Conservation (phyloP, 2,888 invertebrate species). For the Coelopa pilipes region DNA sequence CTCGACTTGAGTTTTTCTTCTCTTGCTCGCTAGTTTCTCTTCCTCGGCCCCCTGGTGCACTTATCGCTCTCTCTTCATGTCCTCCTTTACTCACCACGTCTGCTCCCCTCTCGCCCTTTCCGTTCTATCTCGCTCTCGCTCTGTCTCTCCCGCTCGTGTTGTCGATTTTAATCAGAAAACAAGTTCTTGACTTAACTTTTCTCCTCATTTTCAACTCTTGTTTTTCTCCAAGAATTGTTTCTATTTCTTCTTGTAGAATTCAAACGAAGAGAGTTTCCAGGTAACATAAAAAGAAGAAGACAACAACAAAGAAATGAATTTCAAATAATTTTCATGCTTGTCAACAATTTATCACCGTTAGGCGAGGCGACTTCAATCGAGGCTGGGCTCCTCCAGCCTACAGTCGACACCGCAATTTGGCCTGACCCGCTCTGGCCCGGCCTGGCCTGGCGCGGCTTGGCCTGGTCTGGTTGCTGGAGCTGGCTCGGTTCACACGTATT, state of each 20-base stretch:
- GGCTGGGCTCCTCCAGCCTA: not conserved
- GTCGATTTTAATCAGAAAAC: not conserved
- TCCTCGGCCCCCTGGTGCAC: not conserved
- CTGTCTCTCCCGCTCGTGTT: not conserved
- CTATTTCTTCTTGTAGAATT: no score
- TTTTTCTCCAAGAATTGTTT: no score
- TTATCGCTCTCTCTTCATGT: no score
- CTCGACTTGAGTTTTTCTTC: not conserved
- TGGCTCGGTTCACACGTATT: slow-evolving; percentile 17
- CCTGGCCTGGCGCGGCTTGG: not conserved
- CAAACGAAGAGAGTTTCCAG: not conserved
- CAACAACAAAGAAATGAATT: not conserved
- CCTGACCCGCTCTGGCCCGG: not conserved
- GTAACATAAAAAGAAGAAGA: not conserved
- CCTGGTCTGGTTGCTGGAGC: not conserved
- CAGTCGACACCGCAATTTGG: not conserved
- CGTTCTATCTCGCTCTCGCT: not conserved
- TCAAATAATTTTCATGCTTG: slow-evolving; percentile 43
- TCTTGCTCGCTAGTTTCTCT: not conserved
- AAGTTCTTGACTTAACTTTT: slow-evolving; percentile 9
- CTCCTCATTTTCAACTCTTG: no score
- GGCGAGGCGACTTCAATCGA: slow-evolving; percentile 20
- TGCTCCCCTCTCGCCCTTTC: not conserved
- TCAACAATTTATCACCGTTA: slow-evolving; percentile 43
- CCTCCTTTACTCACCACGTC: no score